Percentiles rank a stretch among this genome's conserved stretches.
phyloP scores from a whole-genome alignment of 2,797 vertebrate genomes.

The Chaetophractus vellerosus region DNA sequence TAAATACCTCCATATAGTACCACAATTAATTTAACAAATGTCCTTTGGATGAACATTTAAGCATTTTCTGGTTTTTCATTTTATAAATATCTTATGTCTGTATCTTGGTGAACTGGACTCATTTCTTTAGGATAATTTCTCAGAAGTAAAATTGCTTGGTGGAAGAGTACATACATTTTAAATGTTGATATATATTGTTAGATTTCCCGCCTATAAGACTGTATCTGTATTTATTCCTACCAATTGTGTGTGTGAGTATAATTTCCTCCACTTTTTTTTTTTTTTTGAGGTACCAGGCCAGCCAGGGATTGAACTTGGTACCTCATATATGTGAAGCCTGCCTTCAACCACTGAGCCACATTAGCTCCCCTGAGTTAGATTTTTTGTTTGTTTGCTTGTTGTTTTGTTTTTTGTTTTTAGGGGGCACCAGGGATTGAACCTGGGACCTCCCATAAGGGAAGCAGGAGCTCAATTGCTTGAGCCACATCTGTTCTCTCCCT shows the following conservation, averaged over 20 bases:
- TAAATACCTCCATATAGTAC: neutral
- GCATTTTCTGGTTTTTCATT: slow-evolving; percentile 1
- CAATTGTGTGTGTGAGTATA: neutral
- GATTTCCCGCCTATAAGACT: neutral
- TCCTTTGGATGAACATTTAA: slow-evolving; percentile 29
- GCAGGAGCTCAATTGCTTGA: no score
- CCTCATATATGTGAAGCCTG: no score
- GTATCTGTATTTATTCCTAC: neutral
- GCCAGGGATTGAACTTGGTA: no score
- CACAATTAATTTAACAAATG: slow-evolving; percentile 9
- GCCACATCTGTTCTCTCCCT: no score
- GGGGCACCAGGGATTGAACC: no score
- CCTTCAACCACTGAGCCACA: no score
- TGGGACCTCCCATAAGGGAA: no score
- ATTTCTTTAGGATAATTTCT: slow-evolving; percentile 41
- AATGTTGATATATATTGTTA: neutral
- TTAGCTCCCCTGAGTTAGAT: no score
- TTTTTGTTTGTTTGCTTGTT: no score
- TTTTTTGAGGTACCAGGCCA: no score
- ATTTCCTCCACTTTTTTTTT: neutral
- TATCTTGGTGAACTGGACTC: slow-evolving; percentile 47
- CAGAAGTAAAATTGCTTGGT: slow-evolving; percentile 23
- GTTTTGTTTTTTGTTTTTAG: no score
- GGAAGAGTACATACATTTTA: neutral
- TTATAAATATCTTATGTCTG: neutral